Evolutionary conservation across 2,888 invertebrate species (phyloP).

Genomic region (Hecatera dysodea): DNA sequence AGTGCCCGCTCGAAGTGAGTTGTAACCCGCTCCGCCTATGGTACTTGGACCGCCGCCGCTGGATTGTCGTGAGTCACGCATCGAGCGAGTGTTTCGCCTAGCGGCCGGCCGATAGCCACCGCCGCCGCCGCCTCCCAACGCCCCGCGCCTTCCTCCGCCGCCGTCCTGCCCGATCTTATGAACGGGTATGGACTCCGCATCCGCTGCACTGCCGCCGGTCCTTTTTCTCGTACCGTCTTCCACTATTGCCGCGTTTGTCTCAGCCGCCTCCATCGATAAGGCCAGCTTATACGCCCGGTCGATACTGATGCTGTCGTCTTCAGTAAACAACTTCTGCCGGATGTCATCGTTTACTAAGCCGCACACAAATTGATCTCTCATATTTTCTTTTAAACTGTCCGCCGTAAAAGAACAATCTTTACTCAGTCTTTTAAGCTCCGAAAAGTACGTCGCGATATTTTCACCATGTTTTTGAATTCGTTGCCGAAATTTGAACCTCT

Average conservation of each 20-base stretch:
- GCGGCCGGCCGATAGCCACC: conserved; percentile 6
- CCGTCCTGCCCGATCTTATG: conserved; percentile 7
- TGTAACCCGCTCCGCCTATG: conserved; percentile 1
- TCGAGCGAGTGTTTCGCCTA: conserved; percentile 9
- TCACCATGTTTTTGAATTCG: conserved; percentile 37
- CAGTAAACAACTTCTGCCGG: conserved; percentile 37
- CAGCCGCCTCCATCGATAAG: conserved; percentile 43
- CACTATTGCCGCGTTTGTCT: conserved; percentile 32
- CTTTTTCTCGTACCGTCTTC: conserved; percentile 19
- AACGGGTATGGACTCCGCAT: conserved; percentile 5
- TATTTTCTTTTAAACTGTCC: background rate
- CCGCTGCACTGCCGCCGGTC: conserved; percentile 7
- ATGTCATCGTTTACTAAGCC: background rate
- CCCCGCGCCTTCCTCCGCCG: background rate
- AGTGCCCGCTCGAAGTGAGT: conserved; percentile 7
- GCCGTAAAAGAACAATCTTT: conserved; percentile 46
- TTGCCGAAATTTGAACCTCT: conserved; percentile 55
- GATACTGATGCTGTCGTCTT: conserved; percentile 31
- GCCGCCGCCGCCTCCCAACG: too few species aligned
- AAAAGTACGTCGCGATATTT: conserved; percentile 33
- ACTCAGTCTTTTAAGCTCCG: conserved; percentile 51
- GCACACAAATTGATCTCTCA: background rate
- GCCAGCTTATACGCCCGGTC: conserved; percentile 30
- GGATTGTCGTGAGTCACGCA: background rate
- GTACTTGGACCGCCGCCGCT: background rate